Evolutionary conservation across 2,113 vertebrate species (phyloP).

Genomic region (Ornithorhynchus anatinus): DNA sequence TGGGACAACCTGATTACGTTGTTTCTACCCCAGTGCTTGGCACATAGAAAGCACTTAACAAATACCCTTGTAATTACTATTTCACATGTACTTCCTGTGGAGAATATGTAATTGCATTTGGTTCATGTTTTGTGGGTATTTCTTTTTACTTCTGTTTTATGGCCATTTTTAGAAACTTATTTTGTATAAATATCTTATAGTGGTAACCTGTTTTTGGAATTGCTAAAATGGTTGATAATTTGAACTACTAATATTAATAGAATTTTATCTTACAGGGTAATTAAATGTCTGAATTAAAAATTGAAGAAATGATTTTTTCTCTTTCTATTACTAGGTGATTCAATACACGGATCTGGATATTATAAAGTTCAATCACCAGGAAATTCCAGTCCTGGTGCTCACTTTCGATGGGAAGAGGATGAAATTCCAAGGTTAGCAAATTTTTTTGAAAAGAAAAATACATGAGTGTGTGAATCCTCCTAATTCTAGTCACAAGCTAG

Average conservation of each 20-base stretch:
- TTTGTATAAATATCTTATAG: not conserved
- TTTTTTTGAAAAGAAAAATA: slow-evolving; percentile 1
- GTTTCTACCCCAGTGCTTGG: too few species aligned
- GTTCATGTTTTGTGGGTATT: not conserved
- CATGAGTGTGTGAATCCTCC: not conserved
- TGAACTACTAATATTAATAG: not conserved
- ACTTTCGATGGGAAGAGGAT: slow-evolving; percentile 84
- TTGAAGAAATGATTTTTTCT: not conserved
- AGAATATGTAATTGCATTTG: too few species aligned
- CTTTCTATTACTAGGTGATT: slow-evolving; percentile 62
- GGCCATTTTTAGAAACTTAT: not conserved
- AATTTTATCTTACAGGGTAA: slow-evolving; percentile 20
- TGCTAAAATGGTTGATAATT: not conserved
- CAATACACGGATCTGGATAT: slow-evolving; percentile 44
- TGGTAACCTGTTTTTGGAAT: too few species aligned
- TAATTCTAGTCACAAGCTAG: not conserved
- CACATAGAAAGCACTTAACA: too few species aligned
- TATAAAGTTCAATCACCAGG: slow-evolving; percentile 67
- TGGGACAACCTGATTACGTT: too few species aligned
- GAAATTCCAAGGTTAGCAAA: slow-evolving; percentile 86
- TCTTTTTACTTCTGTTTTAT: not conserved
- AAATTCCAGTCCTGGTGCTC: slow-evolving; percentile 71
- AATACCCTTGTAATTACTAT: too few species aligned
- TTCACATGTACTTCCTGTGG: too few species aligned
- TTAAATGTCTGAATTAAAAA: slow-evolving; percentile 8